Evolutionary conservation across 2,888 invertebrate genomes (phyloP), one percentile per base, ranked within the genome.

Genomic region (Eucera pruinosa): DNA sequence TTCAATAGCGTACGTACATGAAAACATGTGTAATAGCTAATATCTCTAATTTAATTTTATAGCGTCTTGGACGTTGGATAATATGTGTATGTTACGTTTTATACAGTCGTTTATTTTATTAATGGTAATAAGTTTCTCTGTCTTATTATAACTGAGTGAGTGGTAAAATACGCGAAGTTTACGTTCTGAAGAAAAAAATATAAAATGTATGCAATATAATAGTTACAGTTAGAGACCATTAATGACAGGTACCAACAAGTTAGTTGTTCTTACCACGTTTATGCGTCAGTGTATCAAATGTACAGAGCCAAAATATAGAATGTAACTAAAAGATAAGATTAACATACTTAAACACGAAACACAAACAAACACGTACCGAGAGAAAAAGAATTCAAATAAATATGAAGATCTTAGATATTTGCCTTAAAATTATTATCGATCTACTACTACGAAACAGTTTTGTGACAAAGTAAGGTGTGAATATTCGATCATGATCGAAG

Each of bases 231-330:
- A 66, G 45, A 5, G 3, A 33, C 33, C 48, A 41, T 48, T 48
- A 20, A 30, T 64, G 58, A 7, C 69, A 70, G 41, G 25, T 73
- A 78, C 43, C 65, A 75, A 80, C 60, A 43, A 62, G 36, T 57
- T 73, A 45, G 20, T 75, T 67, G 50, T 61, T 57, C 62, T 27
- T 66, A 70, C 27, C 41, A 50, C 41, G 11, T 77, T 23, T 70
- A 81, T 68, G 45, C 45, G 36, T 74, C 57, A 61, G 6, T 70
- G 65, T 82, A 82, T 57, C 64, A 77, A 75, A 68, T 84, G 75
- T 78, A 80, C 82, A 84, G 65, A 74, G 57, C 45, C 55, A 48
- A 45, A 52, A 62, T 52, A 57, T 70, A 75, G 64, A 68, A 60
- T 52, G 66, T 65, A 71, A 66, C 2, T 18, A 52, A 23, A 9